phyloP scores from a whole-genome alignment of 2,797 vertebrate genomes.

The Bovichtus variegatus region DNA sequence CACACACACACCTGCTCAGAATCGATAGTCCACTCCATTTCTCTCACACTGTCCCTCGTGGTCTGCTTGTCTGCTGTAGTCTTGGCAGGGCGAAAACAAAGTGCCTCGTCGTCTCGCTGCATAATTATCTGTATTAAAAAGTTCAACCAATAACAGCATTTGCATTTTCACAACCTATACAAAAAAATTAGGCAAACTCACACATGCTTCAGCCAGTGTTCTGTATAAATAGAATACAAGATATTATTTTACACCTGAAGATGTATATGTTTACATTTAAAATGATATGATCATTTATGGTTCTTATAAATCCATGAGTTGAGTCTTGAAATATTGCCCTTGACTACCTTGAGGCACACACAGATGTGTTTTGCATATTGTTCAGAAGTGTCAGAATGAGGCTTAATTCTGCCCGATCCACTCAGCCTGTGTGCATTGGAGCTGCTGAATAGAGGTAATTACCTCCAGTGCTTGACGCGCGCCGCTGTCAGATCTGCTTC shows the following conservation, averaged over 20 bases:
- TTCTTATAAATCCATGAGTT: not conserved
- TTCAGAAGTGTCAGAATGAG: constrained; percentile 8
- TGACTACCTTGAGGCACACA: not conserved
- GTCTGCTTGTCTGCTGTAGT: not conserved
- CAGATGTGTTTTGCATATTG: constrained; percentile 32
- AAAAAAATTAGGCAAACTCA: not conserved
- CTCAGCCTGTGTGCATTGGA: constrained; percentile 9
- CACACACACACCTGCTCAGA: not conserved
- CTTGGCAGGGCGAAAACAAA: not conserved
- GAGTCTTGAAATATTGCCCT: not conserved
- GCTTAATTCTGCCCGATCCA: constrained; percentile 12
- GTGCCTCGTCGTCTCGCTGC: not conserved
- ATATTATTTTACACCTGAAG: not conserved
- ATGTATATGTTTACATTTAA: too few species aligned
- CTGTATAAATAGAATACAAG: not conserved
- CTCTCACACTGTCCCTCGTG: not conserved
- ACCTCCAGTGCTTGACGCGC: too few species aligned
- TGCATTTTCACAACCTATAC: constrained; percentile 25
- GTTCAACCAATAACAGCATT: constrained; percentile 23
- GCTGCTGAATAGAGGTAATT: constrained; percentile 61
- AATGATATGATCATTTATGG: too few species aligned
- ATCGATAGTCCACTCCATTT: constrained; percentile 21
- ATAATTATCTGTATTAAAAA: constrained; percentile 35
- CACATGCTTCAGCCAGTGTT: not conserved
- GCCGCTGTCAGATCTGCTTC: constrained; percentile 44